Base-by-base conservation (phyloP, 1,140 invertebrate genomes). In the Neodiprion fabricii region DNA sequence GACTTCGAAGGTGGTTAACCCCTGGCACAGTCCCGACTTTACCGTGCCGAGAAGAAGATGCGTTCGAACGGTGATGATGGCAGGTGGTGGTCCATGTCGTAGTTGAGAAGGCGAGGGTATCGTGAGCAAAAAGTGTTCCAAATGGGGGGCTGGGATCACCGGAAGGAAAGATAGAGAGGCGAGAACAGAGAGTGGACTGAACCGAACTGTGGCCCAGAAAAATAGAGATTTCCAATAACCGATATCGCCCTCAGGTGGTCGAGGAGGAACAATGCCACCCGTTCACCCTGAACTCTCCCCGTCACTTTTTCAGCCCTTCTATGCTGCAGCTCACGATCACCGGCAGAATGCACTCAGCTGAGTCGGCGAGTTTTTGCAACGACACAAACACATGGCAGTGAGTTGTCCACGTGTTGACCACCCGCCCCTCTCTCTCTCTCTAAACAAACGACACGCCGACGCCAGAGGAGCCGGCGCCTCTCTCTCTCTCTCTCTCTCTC, bases 161-260 rank as follows among this genome's bases (percentile, higher is more conserved):
- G 53, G 53, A 61, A 61, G 53, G 3, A 61, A 40, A 40, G 28
- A 40, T 5, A 40, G 28, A 40, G 28, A 40, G 28, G 5, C 28
- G 28, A 40, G 28, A 5, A 40, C 1, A 2, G 28, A 5, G 28
- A 40, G 28, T 40, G 28, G 28, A 40, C 28, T 40, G 28, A 40
- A 40, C 28, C 5, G 28, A 40, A 78, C 77, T 80, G 80, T 85
- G 84, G 75, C 84, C 85, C 85, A 85, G 79, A 86, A 86, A 86
- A 85, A 85, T 85, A 85, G 80, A 85, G 83, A 85, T 86, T 85
- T 85, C 85, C 85, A 85, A 86, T 86, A 85, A 85, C 84, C 84
- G 84, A 86, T 86, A 85, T 76, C 66, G 72, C 72, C 73, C 75
- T 14, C 23, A 28, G 68, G 28, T 70, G 48, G 70, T 5, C 12